phyloP scores from a whole-genome alignment of 2,888 invertebrate genomes.

The Nephrotoma appendiculata region DNA sequence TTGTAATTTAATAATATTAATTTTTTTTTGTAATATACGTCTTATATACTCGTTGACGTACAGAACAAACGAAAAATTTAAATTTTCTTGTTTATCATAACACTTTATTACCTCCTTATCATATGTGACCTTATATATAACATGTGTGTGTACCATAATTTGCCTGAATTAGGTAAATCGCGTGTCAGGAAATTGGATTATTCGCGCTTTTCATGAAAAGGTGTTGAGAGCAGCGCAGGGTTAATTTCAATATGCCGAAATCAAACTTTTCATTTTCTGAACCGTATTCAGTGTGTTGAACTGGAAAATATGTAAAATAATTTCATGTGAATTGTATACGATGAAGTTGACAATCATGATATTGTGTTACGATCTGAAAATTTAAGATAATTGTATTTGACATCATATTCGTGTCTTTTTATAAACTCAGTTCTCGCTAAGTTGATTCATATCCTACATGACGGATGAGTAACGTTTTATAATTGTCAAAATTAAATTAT shows the following conservation, averaged over 20 bases:
- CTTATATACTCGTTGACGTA: background rate
- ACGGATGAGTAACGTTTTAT: too few species aligned
- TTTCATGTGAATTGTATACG: background rate
- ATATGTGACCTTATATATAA: background rate
- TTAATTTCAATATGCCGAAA: background rate
- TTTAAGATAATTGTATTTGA: background rate
- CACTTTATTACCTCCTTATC: background rate
- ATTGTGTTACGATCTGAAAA: background rate
- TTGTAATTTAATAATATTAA: background rate
- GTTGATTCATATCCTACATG: too few species aligned
- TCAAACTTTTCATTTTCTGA: background rate
- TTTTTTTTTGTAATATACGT: background rate
- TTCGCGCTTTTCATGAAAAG: too few species aligned
- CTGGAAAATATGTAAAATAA: background rate
- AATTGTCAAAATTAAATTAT: too few species aligned
- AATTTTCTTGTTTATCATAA: background rate
- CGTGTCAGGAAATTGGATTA: too few species aligned
- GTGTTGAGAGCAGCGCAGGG: too few species aligned
- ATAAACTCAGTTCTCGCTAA: too few species aligned
- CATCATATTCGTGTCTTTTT: too few species aligned
- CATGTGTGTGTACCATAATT: too few species aligned
- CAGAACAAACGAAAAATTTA: background rate
- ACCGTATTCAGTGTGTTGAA: background rate
- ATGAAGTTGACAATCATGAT: background rate
- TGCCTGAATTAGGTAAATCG: too few species aligned